Evolutionary conservation across 2,888 invertebrate species (phyloP), one percentile per base, ranked within the genome.

Genomic region (Serripes groenlandicus): DNA sequence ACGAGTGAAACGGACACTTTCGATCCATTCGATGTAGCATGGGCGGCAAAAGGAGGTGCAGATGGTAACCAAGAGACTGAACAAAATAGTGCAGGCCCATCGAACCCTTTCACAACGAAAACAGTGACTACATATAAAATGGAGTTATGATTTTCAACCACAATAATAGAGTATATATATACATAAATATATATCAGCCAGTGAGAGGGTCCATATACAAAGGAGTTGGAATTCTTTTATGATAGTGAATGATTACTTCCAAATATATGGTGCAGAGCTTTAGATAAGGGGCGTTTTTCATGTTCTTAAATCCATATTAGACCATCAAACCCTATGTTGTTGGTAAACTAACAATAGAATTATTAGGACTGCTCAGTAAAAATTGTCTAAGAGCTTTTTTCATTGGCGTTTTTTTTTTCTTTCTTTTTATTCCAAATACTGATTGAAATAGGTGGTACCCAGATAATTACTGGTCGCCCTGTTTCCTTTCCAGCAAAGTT

Each of bases 11-110:
- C 34, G 35, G 79, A 81, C 56, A 73, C 70, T 58, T 83, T 92
- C 42, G 97, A 97, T 95, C 97, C 97, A 0, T 97, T 97, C 93
- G 97, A 97, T 93, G 97, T 97, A 21, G 97, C 97, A 90, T 97
- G 97, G 97, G 97, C 97, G 0, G 96, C 96, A 76, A 95, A 96
- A 66, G 95, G 97, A 97, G 97, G 97, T 0, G 96, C 96, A 77
- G 95, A 96, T 62, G 95, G 96, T 7, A 94, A 85, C 78, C 89
- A 94, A 87, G 96, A 95, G 15, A 77, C 72, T 28, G 76, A 56
- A 21, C 37, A 73, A 34, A 58, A 52, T 32, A 76, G 83, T 21
- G 72, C 75, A 26, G 77, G 77, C 62, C 58, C 84, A 26, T 78
- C 72, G 37, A 90, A 86, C 70, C 88, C 87, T 7, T 83, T 87